Conservation (phyloP, 2,797 vertebrate species). For the Lates japonicus region DNA sequence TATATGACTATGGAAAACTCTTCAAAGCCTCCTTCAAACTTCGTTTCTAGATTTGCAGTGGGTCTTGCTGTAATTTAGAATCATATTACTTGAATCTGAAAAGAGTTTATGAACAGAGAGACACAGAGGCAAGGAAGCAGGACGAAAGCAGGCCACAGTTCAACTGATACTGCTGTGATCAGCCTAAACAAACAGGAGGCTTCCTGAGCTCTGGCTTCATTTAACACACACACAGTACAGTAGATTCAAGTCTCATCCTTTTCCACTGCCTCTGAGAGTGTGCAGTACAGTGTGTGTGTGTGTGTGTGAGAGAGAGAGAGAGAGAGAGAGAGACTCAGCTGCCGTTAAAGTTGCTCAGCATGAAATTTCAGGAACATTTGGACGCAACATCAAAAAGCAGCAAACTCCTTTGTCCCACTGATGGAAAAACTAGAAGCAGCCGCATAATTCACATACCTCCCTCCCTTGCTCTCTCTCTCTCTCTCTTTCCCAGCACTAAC, state of each 20-base stretch:
- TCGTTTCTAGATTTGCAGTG: too few relatives aligned
- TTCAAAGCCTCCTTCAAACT: too few relatives aligned
- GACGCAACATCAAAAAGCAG: constrained; percentile 45
- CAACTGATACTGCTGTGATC: too few relatives aligned
- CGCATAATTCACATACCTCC: constrained; percentile 5
- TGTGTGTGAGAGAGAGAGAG: not conserved
- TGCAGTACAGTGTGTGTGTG: not conserved
- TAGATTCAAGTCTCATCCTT: not conserved
- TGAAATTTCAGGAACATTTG: constrained; percentile 62
- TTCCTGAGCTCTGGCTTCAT: too few relatives aligned
- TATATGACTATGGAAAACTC: too few relatives aligned
- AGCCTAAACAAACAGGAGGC: too few relatives aligned
- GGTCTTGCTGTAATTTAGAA: too few relatives aligned
- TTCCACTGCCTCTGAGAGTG: not conserved
- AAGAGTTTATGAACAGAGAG: too few relatives aligned
- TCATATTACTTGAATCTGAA: too few relatives aligned
- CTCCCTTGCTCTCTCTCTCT: not conserved
- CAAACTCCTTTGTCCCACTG: constrained; percentile 36
- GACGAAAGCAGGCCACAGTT: too few relatives aligned
- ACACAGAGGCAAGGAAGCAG: too few relatives aligned
- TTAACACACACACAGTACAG: not conserved
- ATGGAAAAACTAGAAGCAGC: constrained; percentile 55
- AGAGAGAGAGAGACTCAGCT: constrained; percentile 7
- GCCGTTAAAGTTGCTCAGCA: constrained; percentile 44
- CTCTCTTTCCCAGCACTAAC: not conserved